Evolutionary conservation across 2,113 vertebrate species (phyloP), one percentile per base, ranked within the genome.

Genomic region (Alexandromys fortis): DNA sequence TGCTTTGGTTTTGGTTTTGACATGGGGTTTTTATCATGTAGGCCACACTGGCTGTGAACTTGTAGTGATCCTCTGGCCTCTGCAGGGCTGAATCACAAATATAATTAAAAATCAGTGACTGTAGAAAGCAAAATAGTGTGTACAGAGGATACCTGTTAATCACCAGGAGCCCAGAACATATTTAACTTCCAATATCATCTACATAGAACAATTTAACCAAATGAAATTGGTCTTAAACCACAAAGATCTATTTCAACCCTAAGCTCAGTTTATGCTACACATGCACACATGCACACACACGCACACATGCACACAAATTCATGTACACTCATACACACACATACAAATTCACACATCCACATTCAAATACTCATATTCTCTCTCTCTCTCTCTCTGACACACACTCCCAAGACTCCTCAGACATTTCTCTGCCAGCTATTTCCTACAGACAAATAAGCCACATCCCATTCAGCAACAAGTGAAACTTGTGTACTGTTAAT

Each of bases 181-280:
- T 16, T 33, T 85, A 47, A 73, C 49, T 67, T 86, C 90, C 61
- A 82, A 73, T 70, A 76, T 47, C 16, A 26, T 86, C 30, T 58
- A 92, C 52, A 68, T 0, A 76, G 55, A 92, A 95, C 28, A 77
- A 22, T 67, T 82, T 86, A n/a, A 88, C 73, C 42, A 89, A 95
- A 94, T 89, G 5, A 70, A 87, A 89, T 78, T 61, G 77, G 45
- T 86, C 90, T 91, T 94, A 78, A 93, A 86, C 28, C 81, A 61
- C 26, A 76, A 88, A 67, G 24, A 87, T 91, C 55, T 67, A 58
- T 94, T 89, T 96, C 65, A 96, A 90, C 22, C 79, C 63, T 21
- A 78, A 89, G 47, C 17, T 95, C 75, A 78, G 67, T 76, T 85
- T 76, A 81, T 22, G 26, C 38, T 30, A 30, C 26, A 65, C 26